A percentile compares a stretch with the other conserved stretches of the same genome.
Conservation (phyloP, 2,888 invertebrate genomes). For the Chymomyza fuscimana region DNA sequence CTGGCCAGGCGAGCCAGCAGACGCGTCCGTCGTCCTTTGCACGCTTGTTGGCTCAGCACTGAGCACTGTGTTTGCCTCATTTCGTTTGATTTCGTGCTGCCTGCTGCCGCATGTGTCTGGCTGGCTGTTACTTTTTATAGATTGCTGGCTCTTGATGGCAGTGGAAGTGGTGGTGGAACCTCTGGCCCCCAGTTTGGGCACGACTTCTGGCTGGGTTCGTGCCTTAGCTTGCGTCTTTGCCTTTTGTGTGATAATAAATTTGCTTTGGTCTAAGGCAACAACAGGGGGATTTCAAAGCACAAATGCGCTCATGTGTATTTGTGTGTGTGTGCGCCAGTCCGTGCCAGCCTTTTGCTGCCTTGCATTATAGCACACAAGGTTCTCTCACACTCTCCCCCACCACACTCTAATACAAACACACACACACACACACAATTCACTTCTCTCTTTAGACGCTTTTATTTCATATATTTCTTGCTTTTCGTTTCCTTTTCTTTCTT, state of each 20-base stretch:
- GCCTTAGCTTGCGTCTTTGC: conserved; percentile 37
- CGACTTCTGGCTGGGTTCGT: background rate
- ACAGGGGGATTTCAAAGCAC: conserved; percentile 23
- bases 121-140: conserved; percentile 48
- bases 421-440: background rate
- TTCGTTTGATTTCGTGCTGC: conserved; percentile 65
- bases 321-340: conserved; percentile 19
- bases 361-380: conserved; percentile 38
- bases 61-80: conserved; percentile 57
- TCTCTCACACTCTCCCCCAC: conserved; percentile 15
- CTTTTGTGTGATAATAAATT: conserved; percentile 74
- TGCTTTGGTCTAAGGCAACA: conserved; percentile 72
- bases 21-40: conserved; percentile 15
- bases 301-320: conserved; percentile 5
- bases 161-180: too few species aligned
- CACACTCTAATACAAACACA: too few species aligned
- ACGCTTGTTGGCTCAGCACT: conserved; percentile 5
- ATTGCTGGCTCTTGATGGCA: conserved; percentile 40
- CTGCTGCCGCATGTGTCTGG: conserved; percentile 13
- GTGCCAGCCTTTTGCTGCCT: conserved; percentile 39
- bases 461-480: conserved; percentile 27
- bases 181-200: background rate
- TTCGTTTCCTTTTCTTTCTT: conserved; percentile 8
- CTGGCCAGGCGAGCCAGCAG: conserved; percentile 11
- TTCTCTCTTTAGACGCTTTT: conserved; percentile 28